These are phyloP conservation scores for Yponomeuta evonymella DNA, from an alignment of 2,888 invertebrate species.

Conservation along the genomic window DNA sequence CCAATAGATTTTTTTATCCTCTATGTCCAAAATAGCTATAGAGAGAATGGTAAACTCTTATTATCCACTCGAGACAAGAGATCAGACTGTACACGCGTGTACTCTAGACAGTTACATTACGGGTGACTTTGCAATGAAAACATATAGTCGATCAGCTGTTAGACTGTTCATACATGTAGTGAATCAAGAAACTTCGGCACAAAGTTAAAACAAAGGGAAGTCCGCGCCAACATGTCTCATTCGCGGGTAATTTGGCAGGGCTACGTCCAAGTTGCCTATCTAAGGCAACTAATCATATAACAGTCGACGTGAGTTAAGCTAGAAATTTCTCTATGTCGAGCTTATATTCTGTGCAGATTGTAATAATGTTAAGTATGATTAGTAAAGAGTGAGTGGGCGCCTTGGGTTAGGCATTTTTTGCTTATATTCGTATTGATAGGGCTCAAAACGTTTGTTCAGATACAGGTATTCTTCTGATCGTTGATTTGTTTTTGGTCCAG, in stretches of 20 bases:
- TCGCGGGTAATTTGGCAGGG: conserved; percentile 14
- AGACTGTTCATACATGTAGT: background rate
- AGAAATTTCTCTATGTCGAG: background rate
- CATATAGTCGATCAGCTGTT: background rate
- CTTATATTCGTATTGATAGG: too few relatives aligned
- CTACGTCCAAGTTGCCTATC: conserved; percentile 3
- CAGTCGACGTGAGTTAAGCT: background rate
- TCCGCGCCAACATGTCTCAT: conserved; percentile 12
- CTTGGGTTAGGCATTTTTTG: too few relatives aligned
- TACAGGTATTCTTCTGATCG: too few relatives aligned
- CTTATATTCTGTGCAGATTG: background rate
- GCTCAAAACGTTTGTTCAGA: too few relatives aligned
- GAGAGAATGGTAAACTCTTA: too few relatives aligned
- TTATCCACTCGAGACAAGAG: too few relatives aligned
- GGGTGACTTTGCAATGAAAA: too few relatives aligned
- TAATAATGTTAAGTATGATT: background rate
- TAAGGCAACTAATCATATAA: conserved; percentile 7
- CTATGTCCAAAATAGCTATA: too few relatives aligned
- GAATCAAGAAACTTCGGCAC: background rate
- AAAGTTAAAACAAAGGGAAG: conserved; percentile 11
- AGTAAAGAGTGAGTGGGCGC: background rate
- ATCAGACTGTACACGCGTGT: too few relatives aligned
- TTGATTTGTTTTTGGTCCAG: too few relatives aligned
- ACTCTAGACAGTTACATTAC: too few relatives aligned
- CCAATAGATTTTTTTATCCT: too few relatives aligned